A percentile compares a stretch with the other conserved stretches of the same genome.
phyloP scores from a whole-genome alignment of 2,113 vertebrate species.

The Protobothrops mucrosquamatus region DNA sequence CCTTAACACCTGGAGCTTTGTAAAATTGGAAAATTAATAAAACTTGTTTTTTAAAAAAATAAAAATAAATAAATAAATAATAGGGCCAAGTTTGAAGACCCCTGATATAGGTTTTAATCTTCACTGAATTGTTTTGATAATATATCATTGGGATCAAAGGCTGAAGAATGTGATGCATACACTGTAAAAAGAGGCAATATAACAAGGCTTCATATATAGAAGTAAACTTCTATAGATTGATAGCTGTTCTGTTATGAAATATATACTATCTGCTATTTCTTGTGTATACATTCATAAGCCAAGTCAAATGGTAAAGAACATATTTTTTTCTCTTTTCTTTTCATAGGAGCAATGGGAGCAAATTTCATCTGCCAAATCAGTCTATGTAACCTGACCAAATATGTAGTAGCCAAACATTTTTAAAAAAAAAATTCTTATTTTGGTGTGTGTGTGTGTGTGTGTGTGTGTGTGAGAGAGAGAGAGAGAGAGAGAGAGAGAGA shows the following conservation, averaged over 20 bases:
- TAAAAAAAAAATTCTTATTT: neutral
- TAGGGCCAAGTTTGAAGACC: too few relatives aligned
- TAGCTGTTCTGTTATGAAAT: neutral
- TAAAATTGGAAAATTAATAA: too few relatives aligned
- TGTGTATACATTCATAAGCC: neutral
- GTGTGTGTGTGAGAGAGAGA: too few relatives aligned
- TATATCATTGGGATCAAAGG: neutral
- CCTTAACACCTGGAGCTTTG: too few relatives aligned
- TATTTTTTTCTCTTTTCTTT: conserved; percentile 7
- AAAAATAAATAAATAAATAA: too few relatives aligned
- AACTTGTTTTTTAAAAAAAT: too few relatives aligned
- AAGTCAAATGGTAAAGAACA: neutral
- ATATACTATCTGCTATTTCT: neutral
- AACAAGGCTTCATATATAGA: neutral
- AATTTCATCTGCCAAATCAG: neutral
- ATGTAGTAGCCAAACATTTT: neutral
- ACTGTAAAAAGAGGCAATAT: neutral
- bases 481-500: too few relatives aligned
- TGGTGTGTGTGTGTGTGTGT: neutral
- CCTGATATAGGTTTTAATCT: neutral
- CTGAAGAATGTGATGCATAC: neutral
- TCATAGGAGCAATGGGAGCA: neutral
- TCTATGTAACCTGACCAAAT: neutral
- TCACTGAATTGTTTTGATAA: neutral
- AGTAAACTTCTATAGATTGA: neutral